Base-by-base conservation (phyloP, 2,888 invertebrate genomes). In the Protodeltote pygarga region DNA sequence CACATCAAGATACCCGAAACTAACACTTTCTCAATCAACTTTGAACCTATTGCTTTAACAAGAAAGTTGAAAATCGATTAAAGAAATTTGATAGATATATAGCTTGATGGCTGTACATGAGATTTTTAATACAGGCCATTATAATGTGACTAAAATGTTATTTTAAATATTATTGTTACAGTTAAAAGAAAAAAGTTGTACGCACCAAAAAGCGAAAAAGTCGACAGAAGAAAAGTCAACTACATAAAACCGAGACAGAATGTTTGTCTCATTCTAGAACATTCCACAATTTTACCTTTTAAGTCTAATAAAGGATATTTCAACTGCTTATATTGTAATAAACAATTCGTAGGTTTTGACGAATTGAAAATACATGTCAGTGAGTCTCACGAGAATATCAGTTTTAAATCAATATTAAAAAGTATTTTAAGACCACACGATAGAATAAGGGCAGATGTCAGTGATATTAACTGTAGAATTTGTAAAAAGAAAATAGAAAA, bases 271-370 rank as follows among this genome's bases (percentile, higher is more conserved):
- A 59, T 72, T 17, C 27, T 72, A 31, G 69, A 69, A 60, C 37
- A 72, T 52, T 72, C 73, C 3, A 71, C 71, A 0, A 51, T 73
- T 3, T 5, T 65, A 3, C 72, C 72, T 0, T 72, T 72, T 20
- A 71, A 67, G 46, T 69, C 61, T 5, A 60, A 49, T 5, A 60
- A 60, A 14, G 65, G 71, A 3, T 71, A 73, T 9, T 71, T 73
- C 19, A 62, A 59, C 13, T 71, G 71, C 11, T 51, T 71, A 4
- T 73, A 71, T 20, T 71, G 71, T 6, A 64, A 51, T 8, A 65
- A 63, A 38, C 68, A 70, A 28, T 54, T 47, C 4, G 50, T 52
- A 1, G 44, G 35, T 2, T 66, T 71, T 9, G 46, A 67, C 0
- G 47, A 58, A 19, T 28, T 72, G 24, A 69, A 60, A 39, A 8